Base-by-base conservation (phyloP, 2,888 invertebrate species). In the Rhagium mordax region DNA sequence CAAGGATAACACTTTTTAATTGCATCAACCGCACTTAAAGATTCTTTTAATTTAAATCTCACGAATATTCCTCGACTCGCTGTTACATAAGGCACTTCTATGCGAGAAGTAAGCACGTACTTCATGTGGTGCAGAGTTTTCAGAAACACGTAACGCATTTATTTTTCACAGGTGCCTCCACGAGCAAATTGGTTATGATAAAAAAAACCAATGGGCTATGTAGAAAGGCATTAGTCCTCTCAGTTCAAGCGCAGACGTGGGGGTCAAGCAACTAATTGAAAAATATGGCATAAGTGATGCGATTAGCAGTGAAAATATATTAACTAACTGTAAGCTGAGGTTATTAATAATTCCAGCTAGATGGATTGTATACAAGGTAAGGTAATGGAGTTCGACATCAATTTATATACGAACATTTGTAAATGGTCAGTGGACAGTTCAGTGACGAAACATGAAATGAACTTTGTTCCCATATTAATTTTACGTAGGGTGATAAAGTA, bases 231-330 rank as follows among this genome's bases (percentile, higher is more conserved):
- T 67, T 57, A 47, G 41, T 67, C 41, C 55, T 41, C 15, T 65
- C n/a, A 74, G 79, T 80, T 81, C 79, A 80, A 73, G 68, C 62
- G 69, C 41, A 78, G 78, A 80, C 81, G 80, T 79, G 79, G 71
- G 77, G 81, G 81, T 81, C 80, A 81, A 41, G 51, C 69, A 66
- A 74, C 78, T 82, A 81, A 82, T 80, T 82, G 82, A 81, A 81
- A 82, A 81, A 81, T 82, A 78, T 80, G 71, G 69, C 81, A 74
- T 80, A 79, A 80, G 78, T 79, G 81, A 82, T 80, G 80, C 78
- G 80, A 82, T 82, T 82, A 82, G 79, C 79, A 78, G 77, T 70
- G 79, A 70, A 81, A 81, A 83, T 81, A 79, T 81, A 81, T 82
- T 81, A 79, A 77, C 78, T 76, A 76, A 79, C 79, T 76, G 78